These are phyloP conservation scores for Epizoanthus fatuus DNA, from an alignment of 92 coral and sea anemone genomes.

Conservation along the genomic window DNA sequence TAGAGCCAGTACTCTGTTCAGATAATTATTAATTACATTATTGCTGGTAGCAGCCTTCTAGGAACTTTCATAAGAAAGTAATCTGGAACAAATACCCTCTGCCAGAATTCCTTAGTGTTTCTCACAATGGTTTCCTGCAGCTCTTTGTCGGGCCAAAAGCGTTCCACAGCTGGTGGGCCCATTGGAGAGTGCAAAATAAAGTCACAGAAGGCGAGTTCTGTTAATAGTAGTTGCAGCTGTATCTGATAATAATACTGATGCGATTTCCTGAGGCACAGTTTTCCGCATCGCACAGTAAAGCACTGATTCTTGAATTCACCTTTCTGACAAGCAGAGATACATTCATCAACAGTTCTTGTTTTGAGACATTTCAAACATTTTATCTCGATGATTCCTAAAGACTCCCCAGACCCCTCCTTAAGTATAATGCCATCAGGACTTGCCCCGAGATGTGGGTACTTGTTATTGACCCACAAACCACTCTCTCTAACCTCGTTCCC, in stretches of 20 bases:
- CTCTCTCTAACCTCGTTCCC: neutral
- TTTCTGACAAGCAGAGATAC: neutral
- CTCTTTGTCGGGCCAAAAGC: too few species aligned
- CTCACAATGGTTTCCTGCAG: too few species aligned
- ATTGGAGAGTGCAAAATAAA: too few species aligned
- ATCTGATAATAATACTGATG: neutral
- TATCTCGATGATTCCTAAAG: neutral
- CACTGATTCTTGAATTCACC: neutral
- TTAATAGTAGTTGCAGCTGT: too few species aligned
- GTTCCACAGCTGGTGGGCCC: too few species aligned
- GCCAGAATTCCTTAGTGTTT: too few species aligned
- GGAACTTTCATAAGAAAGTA: too few species aligned
- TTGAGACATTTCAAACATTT: conserved; percentile 13
- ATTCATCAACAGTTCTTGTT: neutral
- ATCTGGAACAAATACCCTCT: too few species aligned
- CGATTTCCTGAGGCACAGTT: neutral
- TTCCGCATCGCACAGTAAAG: neutral
- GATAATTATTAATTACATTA: too few species aligned
- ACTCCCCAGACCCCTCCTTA: neutral
- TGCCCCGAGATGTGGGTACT: conserved; percentile 22
- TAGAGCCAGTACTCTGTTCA: too few species aligned
- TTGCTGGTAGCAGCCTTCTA: too few species aligned
- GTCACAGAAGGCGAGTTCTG: too few species aligned
- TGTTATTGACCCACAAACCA: conserved; percentile 28
- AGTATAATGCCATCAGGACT: conserved; percentile 18